Evolutionary conservation across 2,888 invertebrate species (phyloP).

Genomic region (Chrysotoxum bicinctum): DNA sequence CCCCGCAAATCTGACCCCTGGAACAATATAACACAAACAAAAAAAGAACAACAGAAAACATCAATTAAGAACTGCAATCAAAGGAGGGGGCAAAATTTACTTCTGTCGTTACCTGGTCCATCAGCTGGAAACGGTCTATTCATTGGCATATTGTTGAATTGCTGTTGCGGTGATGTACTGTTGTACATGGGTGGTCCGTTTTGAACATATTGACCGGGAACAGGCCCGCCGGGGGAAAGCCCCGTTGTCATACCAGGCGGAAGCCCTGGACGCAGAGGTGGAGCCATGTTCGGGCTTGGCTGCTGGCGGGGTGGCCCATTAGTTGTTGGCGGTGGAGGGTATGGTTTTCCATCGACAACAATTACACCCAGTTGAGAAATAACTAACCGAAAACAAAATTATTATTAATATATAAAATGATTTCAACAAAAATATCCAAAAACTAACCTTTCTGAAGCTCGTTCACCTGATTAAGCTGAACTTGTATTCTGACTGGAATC

Average conservation of each 20-base stretch:
- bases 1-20: slow-evolving; percentile 80
- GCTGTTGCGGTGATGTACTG: slow-evolving; percentile 78
- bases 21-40: slow-evolving; percentile 33
- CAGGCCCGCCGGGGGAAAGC: slow-evolving; percentile 79
- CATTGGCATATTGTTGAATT: slow-evolving; percentile 80
- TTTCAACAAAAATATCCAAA: slow-evolving; percentile 27
- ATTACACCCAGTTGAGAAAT: slow-evolving; percentile 90
- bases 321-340: slow-evolving; percentile 83
- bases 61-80: slow-evolving; percentile 44
- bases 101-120: slow-evolving; percentile 78
- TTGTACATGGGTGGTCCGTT: slow-evolving; percentile 81
- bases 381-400: slow-evolving; percentile 80
- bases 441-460: slow-evolving; percentile 88
- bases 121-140: slow-evolving; percentile 79
- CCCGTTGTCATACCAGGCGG: slow-evolving; percentile 80
- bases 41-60: slow-evolving; percentile 32
- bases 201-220: slow-evolving; percentile 75
- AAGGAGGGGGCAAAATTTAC: slow-evolving; percentile 41
- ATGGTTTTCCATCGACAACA: slow-evolving; percentile 91
- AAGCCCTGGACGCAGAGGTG: slow-evolving; percentile 79
- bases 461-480: slow-evolving; percentile 90
- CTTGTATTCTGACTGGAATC: slow-evolving; percentile 91
- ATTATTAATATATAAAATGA: slow-evolving; percentile 52
- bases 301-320: slow-evolving; percentile 80
- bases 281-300: slow-evolving; percentile 81